Conservation (phyloP, 2,113 vertebrate genomes). For the Hippolais icterina region DNA sequence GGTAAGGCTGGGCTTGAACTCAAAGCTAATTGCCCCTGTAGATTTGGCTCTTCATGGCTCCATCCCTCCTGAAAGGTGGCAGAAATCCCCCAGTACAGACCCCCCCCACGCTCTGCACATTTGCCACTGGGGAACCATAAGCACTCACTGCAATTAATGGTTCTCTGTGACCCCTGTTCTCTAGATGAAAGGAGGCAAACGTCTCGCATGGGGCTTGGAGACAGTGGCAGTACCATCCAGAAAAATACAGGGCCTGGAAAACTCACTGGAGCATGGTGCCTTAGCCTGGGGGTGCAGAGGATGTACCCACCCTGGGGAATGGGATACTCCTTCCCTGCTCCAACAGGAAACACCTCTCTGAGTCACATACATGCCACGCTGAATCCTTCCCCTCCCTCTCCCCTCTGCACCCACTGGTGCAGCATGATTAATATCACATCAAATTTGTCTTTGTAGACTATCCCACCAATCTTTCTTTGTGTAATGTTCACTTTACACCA, state of each 20-base stretch:
- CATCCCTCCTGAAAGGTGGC: neutral
- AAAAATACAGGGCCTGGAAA: neutral
- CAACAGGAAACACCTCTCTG: neutral
- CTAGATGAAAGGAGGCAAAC: neutral
- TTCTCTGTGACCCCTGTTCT: neutral
- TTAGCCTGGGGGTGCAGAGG: no score
- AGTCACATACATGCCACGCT: rapidly evolving
- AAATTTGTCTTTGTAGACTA: conserved; percentile 27
- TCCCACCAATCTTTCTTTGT: conserved; percentile 30
- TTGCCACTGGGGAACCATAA: neutral
- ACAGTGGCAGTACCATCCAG: neutral
- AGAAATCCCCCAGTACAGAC: neutral
- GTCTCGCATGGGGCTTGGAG: neutral
- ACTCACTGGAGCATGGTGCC: neutral
- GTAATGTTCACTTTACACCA: conserved; percentile 43
- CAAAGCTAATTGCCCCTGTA: neutral
- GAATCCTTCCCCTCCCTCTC: neutral
- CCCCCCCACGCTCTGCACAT: neutral
- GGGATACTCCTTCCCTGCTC: neutral
- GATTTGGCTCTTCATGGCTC: neutral
- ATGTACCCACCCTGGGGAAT: rapidly evolving
- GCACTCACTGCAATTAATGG: neutral
- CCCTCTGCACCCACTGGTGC: neutral
- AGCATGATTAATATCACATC: conserved; percentile 52
- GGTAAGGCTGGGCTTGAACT: neutral